Percentiles rank a stretch among this genome's conserved stretches.
Evolutionary conservation across 2,888 invertebrate species (phyloP).

Genomic region (Operophtera brumata): DNA sequence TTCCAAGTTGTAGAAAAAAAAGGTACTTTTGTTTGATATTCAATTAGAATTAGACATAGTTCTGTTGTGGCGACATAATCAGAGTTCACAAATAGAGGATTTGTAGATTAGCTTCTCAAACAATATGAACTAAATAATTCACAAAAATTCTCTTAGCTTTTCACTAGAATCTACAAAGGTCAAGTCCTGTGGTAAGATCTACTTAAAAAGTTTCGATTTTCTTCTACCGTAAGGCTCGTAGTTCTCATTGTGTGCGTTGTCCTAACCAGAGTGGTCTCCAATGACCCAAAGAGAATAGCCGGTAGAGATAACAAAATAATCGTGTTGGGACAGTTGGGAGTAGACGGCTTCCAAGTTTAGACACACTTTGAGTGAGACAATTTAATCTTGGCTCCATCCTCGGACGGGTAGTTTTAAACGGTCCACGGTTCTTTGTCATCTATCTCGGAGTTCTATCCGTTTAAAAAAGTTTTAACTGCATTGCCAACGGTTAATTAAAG

Average conservation of each 20-base stretch:
- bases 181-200: slow-evolving; percentile 12
- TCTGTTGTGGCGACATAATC: too few species aligned
- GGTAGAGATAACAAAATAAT: slow-evolving; percentile 68
- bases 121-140: background rate
- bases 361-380: slow-evolving; percentile 62
- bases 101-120: too few species aligned
- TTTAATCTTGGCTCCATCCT: slow-evolving; percentile 64
- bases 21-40: too few species aligned
- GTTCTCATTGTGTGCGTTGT: slow-evolving; percentile 13
- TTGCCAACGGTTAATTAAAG: slow-evolving; percentile 47
- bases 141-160: background rate
- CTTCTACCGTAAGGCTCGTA: slow-evolving; percentile 10
- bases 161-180: slow-evolving; percentile 1
- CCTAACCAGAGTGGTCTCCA: slow-evolving; percentile 21
- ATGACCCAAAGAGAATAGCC: slow-evolving; percentile 41
- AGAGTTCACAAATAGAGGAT: too few species aligned
- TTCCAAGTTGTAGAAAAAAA: too few species aligned
- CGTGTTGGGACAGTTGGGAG: slow-evolving; percentile 51
- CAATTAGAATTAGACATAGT: too few species aligned
- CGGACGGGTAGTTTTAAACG: slow-evolving; percentile 58
- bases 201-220: slow-evolving; percentile 19
- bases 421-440: slow-evolving; percentile 62
- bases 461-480: slow-evolving; percentile 53
- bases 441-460: slow-evolving; percentile 52
- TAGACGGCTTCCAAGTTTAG: slow-evolving; percentile 60